Evolutionary conservation across 2,113 vertebrate species (phyloP).

Genomic region (Alligator mississippiensis): DNA sequence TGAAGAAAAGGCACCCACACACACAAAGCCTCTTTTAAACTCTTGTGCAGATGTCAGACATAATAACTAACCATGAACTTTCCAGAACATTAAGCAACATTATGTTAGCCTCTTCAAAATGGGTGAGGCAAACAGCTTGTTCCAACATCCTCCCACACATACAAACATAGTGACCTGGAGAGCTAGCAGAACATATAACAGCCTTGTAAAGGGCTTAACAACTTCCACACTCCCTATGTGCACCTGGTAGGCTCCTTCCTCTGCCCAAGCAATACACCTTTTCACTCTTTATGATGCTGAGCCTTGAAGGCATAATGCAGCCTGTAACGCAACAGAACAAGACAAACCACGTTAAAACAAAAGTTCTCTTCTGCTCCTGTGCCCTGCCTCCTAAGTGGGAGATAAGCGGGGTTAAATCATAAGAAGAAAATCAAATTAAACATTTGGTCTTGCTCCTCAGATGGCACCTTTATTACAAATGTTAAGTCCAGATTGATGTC

Average conservation of each 20-base stretch:
- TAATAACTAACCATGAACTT: slow-evolving; percentile 27
- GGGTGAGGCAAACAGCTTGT: slow-evolving; percentile 20
- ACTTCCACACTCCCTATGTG: background rate
- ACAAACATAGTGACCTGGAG: background rate
- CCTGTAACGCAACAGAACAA: background rate
- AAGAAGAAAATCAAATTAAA: background rate
- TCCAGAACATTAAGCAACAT: slow-evolving; percentile 55
- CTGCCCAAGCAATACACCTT: background rate
- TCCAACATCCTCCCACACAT: background rate
- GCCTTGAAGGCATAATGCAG: background rate
- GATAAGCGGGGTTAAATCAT: background rate
- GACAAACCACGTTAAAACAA: background rate
- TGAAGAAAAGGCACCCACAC: slow-evolving; percentile 41
- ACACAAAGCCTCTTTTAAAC: background rate
- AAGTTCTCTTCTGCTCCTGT: slow-evolving; percentile 13
- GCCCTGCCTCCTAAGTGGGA: background rate
- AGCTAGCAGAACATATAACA: background rate
- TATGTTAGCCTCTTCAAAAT: slow-evolving; percentile 52
- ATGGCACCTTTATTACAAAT: background rate
- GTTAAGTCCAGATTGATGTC: background rate
- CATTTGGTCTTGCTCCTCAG: background rate
- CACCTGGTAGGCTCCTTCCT: background rate
- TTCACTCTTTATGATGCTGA: rapidly evolving
- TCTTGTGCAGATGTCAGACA: background rate
- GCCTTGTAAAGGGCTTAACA: background rate